Evolutionary conservation across 1,140 invertebrate species (phyloP), one percentile per base, ranked within the genome.

Genomic region (Trypoxylus dichotomus): DNA sequence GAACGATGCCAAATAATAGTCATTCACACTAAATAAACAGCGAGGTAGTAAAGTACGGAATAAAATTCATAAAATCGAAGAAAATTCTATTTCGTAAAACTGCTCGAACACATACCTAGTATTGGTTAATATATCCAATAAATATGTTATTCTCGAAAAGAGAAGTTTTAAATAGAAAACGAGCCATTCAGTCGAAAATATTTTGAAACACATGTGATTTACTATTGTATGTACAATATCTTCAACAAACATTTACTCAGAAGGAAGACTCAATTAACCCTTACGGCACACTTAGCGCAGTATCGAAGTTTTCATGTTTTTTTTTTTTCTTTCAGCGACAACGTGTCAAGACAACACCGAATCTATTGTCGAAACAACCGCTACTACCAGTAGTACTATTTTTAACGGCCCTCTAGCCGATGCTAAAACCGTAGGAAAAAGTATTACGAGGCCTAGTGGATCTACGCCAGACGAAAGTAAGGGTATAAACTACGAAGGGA

Each of bases 281-380:
- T 54, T 54, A 54, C 47, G 6, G n/a, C 15, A 54, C n/a, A 47
- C 43, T 54, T 54, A 15, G 15, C 19, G 6, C 3, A 5, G 60
- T 15, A 10, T 68, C 24, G 24, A 25, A 68, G 60, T 68, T 68
- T 68, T 25, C 60, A 25, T 68, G 60, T 68, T 29, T 25, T 1
- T 25, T 68, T 68, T 68, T 58, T 13, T 68, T 68, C 11, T 68
- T 68, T 68, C 60, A 68, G 60, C 60, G 19, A 15, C 21, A 29
- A 68, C 21, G 8, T 68, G 60, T 68, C 60, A 68, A 29, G 60
- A 68, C 24, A 29, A 68, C 60, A 68, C 24, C 24, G 27, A 25
- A 27, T 13, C 60, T 68, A 68, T 68, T 68, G 60, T 68, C 60
- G 60, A 68, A 68, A 68, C 60, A 29, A 29, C 60, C 19, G 7